A percentile compares a stretch with the other conserved stretches of the same genome.
These are phyloP conservation scores for Clupea harengus DNA, from an alignment of 2,113 vertebrate genomes.

Conservation along the genomic window DNA sequence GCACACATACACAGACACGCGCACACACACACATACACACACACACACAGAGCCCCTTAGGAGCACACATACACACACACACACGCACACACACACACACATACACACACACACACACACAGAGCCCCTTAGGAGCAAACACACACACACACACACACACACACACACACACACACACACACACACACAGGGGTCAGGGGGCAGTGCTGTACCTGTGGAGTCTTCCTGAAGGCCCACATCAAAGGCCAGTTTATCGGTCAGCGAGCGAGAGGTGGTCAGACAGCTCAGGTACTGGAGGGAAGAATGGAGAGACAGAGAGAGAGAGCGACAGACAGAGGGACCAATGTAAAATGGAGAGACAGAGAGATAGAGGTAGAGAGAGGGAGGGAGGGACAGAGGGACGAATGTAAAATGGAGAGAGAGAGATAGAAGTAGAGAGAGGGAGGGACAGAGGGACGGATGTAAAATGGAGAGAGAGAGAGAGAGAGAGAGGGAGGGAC, in stretches of 20 bases:
- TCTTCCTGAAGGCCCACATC: constrained; percentile 91
- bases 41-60: too few species aligned
- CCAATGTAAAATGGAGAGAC: neutral
- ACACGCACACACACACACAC: too few species aligned
- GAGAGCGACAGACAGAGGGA: neutral
- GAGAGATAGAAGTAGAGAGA: neutral
- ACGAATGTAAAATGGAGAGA: neutral
- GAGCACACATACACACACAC: neutral
- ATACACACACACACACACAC: too few species aligned
- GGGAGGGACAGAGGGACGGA: neutral
- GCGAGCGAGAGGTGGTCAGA: constrained; percentile 86
- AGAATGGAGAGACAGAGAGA: neutral
- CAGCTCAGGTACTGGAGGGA: constrained; percentile 85
- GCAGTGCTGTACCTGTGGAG: constrained; percentile 78
- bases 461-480: too few species aligned
- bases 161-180: too few species aligned
- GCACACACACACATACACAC: neutral
- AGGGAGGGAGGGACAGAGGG: neutral
- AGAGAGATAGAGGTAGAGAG: neutral
- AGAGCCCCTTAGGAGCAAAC: too few species aligned
- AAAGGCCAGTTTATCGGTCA: constrained; percentile 90
- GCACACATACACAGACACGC: neutral
- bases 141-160: neutral
- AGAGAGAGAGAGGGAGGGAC: too few species aligned
- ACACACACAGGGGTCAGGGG: too few species aligned